Evolutionary conservation across 2,888 invertebrate species (phyloP).

Genomic region (Villa cingulata): DNA sequence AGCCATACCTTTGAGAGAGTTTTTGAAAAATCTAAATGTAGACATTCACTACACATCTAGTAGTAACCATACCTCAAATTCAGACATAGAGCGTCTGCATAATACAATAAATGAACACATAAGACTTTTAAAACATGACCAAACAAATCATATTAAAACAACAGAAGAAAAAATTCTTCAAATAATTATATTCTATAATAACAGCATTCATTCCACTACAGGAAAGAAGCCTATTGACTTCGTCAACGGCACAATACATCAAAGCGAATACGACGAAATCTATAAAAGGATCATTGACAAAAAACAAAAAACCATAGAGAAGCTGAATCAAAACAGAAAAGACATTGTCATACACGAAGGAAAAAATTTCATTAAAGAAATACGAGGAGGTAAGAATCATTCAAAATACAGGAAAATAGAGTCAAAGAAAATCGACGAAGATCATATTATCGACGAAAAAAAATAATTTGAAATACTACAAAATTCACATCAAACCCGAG

Average conservation of each 20-base stretch:
- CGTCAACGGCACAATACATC: not conserved
- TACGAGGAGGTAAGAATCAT: not conserved
- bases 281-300: not conserved
- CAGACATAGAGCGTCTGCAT: not conserved
- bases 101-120: not conserved
- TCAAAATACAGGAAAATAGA: not conserved
- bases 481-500: not conserved
- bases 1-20: slow-evolving; percentile 6
- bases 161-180: not conserved
- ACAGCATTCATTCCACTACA: slow-evolving; percentile 4
- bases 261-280: not conserved
- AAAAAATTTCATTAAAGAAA: not conserved
- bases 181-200: slow-evolving; percentile 1
- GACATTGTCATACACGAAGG: not conserved
- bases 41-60: slow-evolving; percentile 1
- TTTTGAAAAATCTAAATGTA: not conserved
- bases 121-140: not conserved
- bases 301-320: slow-evolving; percentile 1
- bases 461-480: not conserved
- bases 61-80: slow-evolving; percentile 1
- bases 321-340: not conserved
- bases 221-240: slow-evolving; percentile 4
- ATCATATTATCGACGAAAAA: not conserved
- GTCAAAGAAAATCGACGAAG: not conserved
- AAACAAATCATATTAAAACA: not conserved